Base-by-base conservation (phyloP, 2,113 vertebrate genomes). In the Peromyscus polionotus region DNA sequence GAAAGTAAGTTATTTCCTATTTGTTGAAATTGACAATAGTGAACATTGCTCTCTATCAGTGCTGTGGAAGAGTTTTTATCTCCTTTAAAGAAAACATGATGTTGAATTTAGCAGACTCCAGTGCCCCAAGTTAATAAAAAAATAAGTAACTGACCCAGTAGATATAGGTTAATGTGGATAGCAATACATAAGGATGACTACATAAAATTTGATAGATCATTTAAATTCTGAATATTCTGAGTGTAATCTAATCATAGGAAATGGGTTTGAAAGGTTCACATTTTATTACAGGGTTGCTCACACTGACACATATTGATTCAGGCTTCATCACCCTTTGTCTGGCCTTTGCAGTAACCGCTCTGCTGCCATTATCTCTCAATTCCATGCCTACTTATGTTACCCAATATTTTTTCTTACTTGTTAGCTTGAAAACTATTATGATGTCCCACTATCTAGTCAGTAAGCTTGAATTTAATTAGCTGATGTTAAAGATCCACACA, bases 121-220 rank as follows among this genome's bases (percentile, higher is more conserved):
- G 84, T 91, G 77, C 81, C 57, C 81, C 81, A 39, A 91, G 42
- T 97, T 98, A 88, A 95, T 97, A 93, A 96, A 97, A 88, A 97
- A 94, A 91, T 79, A 97, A 96, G 61, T 65, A 95, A 91, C 39
- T 95, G 92, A 94, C 93, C 81, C 86, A 89, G 63, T 42, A 96
- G 89, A 94, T 90, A 94, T 0, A 96, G 91, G 96, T 93, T 96
- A 96, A 97, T 89, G 83, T 83, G 61, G 67, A 86, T 45, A 94
- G 67, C 81, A 89, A 96, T 94, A 89, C 76, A 89, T 96, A 96
- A 97, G 61, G 67, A 91, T 87, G 91, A 97, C 93, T 96, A 94
- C 91, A 96, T 95, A 95, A 96, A 98, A 96, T 96, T 94, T 98
- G 94, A 97, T 87, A 94, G 94, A 93, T 91, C 94, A 97, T 96